Conservation (phyloP, 2,797 vertebrate species). For the Pangasius djambal region DNA sequence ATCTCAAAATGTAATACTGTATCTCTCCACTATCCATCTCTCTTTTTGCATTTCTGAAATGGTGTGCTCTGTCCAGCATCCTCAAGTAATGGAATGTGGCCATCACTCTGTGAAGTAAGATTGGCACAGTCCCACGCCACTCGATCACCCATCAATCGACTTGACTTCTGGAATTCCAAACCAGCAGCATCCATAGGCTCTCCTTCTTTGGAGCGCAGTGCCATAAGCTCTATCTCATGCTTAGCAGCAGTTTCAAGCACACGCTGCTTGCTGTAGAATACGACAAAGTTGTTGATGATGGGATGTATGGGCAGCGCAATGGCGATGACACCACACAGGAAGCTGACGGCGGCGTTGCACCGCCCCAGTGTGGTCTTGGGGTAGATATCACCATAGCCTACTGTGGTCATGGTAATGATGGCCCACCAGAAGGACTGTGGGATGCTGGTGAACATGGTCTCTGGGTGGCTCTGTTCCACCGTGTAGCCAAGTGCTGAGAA, state of each 20-base stretch:
- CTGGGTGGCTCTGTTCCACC: slow-evolving; percentile 94
- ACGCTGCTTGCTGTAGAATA: slow-evolving; percentile 96
- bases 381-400: slow-evolving; percentile 97
- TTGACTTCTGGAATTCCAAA: slow-evolving; percentile 16
- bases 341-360: slow-evolving; percentile 95
- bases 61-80: slow-evolving; percentile 76
- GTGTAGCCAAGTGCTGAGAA: slow-evolving; percentile 97
- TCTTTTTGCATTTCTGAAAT: slow-evolving; percentile 68
- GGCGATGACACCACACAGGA: slow-evolving; percentile 95
- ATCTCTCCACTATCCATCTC: background rate
- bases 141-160: slow-evolving; percentile 53
- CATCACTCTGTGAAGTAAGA: slow-evolving; percentile 81
- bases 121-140: slow-evolving; percentile 58
- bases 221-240: slow-evolving; percentile 94
- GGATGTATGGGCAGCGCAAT: slow-evolving; percentile 97
- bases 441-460: slow-evolving; percentile 97
- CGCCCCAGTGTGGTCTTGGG: slow-evolving; percentile 96
- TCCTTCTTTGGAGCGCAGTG: slow-evolving; percentile 78
- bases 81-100: slow-evolving; percentile 82
- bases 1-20: background rate
- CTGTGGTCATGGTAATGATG: slow-evolving; percentile 98
- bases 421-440: slow-evolving; percentile 99
- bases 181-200: slow-evolving; percentile 35
- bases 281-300: slow-evolving; percentile 98
- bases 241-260: slow-evolving; percentile 95